Evolutionary conservation across 2,113 vertebrate species (phyloP).

Genomic region (Pseudonaja textilis): DNA sequence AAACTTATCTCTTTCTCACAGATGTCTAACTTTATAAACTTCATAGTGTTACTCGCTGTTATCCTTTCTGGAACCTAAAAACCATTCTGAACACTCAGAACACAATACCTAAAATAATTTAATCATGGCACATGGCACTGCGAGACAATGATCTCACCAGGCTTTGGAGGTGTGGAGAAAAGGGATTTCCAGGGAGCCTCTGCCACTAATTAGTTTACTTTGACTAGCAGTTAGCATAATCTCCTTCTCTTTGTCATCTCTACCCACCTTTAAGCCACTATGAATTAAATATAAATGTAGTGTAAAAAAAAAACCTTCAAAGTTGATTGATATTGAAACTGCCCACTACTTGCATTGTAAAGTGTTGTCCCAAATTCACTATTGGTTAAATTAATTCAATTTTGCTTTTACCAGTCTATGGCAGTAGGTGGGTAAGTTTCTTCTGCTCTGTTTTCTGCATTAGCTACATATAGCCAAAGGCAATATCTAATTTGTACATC

Average conservation of each 20-base stretch:
- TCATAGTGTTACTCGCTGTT: background rate
- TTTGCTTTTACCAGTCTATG: background rate
- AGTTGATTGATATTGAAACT: background rate
- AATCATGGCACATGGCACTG: background rate
- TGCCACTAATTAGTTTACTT: background rate
- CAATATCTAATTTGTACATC: background rate
- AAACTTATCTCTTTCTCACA: background rate
- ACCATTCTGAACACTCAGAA: background rate
- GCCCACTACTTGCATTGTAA: background rate
- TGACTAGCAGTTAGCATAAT: background rate
- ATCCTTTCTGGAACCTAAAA: background rate
- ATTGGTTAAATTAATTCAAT: background rate
- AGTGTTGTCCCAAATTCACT: background rate
- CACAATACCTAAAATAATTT: background rate
- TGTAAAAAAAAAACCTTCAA: background rate
- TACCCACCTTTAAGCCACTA: background rate
- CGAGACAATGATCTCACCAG: background rate
- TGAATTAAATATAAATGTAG: background rate
- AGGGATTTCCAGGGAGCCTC: background rate
- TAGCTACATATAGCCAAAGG: background rate
- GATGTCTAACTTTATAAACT: background rate
- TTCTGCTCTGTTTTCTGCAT: background rate
- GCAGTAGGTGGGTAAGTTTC: background rate
- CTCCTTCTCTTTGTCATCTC: background rate
- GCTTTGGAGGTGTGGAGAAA: background rate